phyloP scores from a whole-genome alignment of 1,140 invertebrate genomes.

The Brachionus koreanus region DNA sequence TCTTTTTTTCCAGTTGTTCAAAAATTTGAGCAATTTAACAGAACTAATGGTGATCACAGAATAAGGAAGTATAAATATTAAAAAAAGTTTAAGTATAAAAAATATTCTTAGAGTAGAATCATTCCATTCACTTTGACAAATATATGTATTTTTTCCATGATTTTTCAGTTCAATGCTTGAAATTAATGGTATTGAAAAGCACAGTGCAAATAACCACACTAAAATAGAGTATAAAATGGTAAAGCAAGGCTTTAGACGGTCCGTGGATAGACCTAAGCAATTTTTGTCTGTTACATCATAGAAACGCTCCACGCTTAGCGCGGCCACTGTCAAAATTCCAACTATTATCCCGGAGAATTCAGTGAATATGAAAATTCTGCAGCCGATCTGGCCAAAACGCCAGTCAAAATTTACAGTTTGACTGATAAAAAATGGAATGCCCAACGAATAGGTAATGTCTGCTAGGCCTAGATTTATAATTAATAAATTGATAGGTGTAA shows the following conservation, averaged over 20 bases:
- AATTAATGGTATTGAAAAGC: conserved; percentile 10
- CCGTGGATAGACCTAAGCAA: neutral
- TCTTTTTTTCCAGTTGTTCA: conserved; percentile 39
- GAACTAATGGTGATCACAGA: conserved; percentile 12
- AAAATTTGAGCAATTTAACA: conserved; percentile 28
- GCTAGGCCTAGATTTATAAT: conserved; percentile 26
- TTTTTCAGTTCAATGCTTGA: neutral
- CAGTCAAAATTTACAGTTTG: conserved; percentile 28
- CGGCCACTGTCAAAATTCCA: conserved; percentile 25
- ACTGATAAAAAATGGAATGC: conserved; percentile 41
- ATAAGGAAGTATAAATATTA: conserved; percentile 10
- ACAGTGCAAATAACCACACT: neutral
- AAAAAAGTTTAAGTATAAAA: conserved; percentile 7
- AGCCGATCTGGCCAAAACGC: neutral
- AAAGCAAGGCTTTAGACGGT: conserved; percentile 1
- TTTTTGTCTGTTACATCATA: conserved; percentile 31
- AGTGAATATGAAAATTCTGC: conserved; percentile 43
- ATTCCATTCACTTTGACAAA: conserved; percentile 3
- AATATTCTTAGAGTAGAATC: neutral
- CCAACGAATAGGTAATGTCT: conserved; percentile 25
- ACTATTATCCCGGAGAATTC: conserved; percentile 33
- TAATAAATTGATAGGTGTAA: conserved; percentile 25
- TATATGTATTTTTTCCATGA: neutral
- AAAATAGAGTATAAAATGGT: neutral
- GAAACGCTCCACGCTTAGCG: conserved; percentile 27